A percentile compares a stretch with the other conserved stretches of the same genome.
Evolutionary conservation across 2,888 invertebrate genomes (phyloP).

Genomic region (Drosophila hamatofila): DNA sequence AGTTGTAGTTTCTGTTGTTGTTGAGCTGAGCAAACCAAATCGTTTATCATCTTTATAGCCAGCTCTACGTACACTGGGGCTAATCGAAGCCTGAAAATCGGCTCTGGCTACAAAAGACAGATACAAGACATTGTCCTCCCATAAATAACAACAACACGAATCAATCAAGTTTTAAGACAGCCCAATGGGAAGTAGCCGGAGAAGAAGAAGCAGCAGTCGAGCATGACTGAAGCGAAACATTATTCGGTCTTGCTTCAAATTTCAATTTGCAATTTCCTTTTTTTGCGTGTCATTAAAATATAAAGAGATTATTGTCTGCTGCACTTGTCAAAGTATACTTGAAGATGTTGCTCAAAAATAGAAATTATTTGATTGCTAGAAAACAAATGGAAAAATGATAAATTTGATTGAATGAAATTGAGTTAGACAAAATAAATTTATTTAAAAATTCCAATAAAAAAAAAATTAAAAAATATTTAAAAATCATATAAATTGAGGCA

Average conservation of each 20-base stretch:
- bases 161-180: slow-evolving; percentile 59
- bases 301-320: not conserved
- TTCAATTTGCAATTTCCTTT: slow-evolving; percentile 18
- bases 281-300: not conserved
- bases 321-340: not conserved
- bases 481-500: too few species aligned
- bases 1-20: slow-evolving; percentile 19
- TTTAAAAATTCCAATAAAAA: too few species aligned
- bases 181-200: not conserved
- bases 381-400: too few species aligned
- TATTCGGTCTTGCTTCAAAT: slow-evolving; percentile 1
- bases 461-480: too few species aligned
- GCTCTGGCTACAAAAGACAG: slow-evolving; percentile 14
- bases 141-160: slow-evolving; percentile 64
- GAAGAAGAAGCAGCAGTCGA: not conserved
- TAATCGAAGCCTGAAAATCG: slow-evolving; percentile 69
- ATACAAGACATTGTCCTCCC: slow-evolving; percentile 40
- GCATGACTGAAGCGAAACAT: slow-evolving; percentile 4
- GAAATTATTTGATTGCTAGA: too few species aligned
- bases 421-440: too few species aligned
- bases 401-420: not conserved
- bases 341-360: not conserved
- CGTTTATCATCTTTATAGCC: slow-evolving; percentile 64
- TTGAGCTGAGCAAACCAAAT: slow-evolving; percentile 24
- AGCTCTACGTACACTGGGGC: slow-evolving; percentile 49